Conservation (phyloP, 2,797 vertebrate species). For the Pitangus sulphuratus region DNA sequence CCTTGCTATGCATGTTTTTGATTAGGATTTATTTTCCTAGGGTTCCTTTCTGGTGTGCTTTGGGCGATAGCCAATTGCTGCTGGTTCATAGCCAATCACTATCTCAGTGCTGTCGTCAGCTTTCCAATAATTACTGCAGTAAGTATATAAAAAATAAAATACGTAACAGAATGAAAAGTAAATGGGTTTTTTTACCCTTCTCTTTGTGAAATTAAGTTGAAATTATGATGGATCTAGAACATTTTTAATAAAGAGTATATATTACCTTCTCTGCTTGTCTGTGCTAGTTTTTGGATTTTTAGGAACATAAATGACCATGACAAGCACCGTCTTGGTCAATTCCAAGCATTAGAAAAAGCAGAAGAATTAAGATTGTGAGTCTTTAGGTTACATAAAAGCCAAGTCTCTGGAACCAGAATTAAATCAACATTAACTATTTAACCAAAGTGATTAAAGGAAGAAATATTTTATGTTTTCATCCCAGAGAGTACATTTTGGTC, state of each 20-base stretch:
- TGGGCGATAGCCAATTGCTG: constrained; percentile 87
- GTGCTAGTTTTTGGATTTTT: neutral
- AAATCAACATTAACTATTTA: neutral
- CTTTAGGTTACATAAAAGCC: neutral
- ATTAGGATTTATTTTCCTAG: constrained; percentile 61
- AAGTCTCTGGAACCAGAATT: neutral
- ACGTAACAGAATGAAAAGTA: neutral
- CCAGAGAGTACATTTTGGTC: neutral
- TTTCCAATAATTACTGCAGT: constrained; percentile 89
- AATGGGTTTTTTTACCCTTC: neutral
- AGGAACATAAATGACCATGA: neutral
- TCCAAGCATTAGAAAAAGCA: neutral
- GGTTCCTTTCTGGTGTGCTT: constrained; percentile 84
- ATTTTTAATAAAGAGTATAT: neutral
- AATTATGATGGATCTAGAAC: neutral
- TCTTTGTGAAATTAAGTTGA: neutral
- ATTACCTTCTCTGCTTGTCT: neutral
- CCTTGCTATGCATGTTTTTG: neutral
- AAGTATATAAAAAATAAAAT: constrained; percentile 72
- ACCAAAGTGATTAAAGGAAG: neutral
- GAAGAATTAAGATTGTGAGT: neutral
- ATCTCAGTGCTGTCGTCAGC: constrained; percentile 85
- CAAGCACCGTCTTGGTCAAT: neutral
- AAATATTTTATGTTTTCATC: neutral
- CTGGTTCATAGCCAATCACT: constrained; percentile 89